A percentile compares a stretch with the other conserved stretches of the same genome.
phyloP scores from a whole-genome alignment of 2,113 vertebrate genomes.

The Eolophus roseicapilla region DNA sequence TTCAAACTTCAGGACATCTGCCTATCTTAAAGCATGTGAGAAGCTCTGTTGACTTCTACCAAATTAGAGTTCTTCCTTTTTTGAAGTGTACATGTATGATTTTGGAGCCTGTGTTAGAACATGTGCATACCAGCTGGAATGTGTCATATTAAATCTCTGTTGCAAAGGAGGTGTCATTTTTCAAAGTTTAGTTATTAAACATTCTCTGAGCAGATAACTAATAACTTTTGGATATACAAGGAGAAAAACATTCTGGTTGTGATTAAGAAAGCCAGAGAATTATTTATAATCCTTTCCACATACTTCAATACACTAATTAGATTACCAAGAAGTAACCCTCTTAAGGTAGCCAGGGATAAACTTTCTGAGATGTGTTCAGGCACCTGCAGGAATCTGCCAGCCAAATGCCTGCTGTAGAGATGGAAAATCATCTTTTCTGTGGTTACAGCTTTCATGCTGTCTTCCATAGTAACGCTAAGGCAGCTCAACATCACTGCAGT shows the following conservation, averaged over 20 bases:
- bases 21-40: neutral
- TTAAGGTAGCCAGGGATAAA: neutral
- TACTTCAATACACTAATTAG: neutral
- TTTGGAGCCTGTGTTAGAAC: neutral
- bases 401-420: neutral
- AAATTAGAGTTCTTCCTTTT: neutral
- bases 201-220: neutral
- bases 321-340: neutral
- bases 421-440: conserved; percentile 26
- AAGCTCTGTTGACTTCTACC: neutral
- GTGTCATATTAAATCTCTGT: neutral
- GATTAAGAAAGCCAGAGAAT: neutral
- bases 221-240: neutral
- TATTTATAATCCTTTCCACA: neutral
- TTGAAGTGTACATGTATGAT: neutral
- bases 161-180: neutral
- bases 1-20: neutral
- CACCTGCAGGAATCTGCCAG: conserved; percentile 30
- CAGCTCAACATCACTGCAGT: neutral
- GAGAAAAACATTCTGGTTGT: neutral
- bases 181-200: neutral
- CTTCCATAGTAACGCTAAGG: neutral
- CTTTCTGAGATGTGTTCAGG: neutral
- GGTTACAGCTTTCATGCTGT: neutral
- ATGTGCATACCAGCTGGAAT: neutral